Evolutionary conservation across 92 coral and sea anemone genomes (phyloP).

Genomic region (Ricordea florida): DNA sequence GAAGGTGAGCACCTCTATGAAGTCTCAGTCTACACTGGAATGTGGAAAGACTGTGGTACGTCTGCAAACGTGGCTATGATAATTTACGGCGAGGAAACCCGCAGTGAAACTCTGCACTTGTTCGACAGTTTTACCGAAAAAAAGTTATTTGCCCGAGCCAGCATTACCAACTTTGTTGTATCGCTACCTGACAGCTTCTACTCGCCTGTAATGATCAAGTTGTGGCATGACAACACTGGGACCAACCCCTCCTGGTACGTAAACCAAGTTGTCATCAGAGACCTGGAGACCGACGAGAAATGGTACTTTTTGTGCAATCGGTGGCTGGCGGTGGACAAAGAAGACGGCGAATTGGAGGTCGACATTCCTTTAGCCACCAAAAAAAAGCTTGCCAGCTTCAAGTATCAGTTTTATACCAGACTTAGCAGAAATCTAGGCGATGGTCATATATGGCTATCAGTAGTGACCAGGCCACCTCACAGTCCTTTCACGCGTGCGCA

Average conservation of each 20-base stretch:
- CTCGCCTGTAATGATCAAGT: constrained; percentile 52
- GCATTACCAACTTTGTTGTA: constrained; percentile 72
- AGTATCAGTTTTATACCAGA: constrained; percentile 76
- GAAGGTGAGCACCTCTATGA: constrained; percentile 67
- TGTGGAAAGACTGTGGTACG: constrained; percentile 88
- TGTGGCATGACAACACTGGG: constrained; percentile 95
- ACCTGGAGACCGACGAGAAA: constrained; percentile 65
- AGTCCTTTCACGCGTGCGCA: constrained; percentile 95
- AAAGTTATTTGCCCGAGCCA: constrained; percentile 80
- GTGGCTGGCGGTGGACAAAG: constrained; percentile 91
- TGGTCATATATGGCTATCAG: constrained; percentile 94
- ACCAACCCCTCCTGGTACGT: constrained; percentile 82
- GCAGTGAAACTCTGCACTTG: constrained; percentile 62
- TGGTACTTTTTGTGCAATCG: constrained; percentile 83
- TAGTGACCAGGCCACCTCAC: constrained; percentile 91
- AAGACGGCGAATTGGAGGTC: constrained; percentile 79
- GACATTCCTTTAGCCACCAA: constrained; percentile 69
- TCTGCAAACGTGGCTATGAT: constrained; percentile 83
- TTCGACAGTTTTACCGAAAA: constrained; percentile 75
- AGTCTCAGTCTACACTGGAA: constrained; percentile 87
- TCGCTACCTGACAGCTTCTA: constrained; percentile 75
- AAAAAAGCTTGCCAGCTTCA: constrained; percentile 75
- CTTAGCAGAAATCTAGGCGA: constrained; percentile 78
- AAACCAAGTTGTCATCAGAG: constrained; percentile 65
- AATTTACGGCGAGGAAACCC: constrained; percentile 73